Conservation (phyloP, 2,113 vertebrate species). For the Manacus vitellinus region DNA sequence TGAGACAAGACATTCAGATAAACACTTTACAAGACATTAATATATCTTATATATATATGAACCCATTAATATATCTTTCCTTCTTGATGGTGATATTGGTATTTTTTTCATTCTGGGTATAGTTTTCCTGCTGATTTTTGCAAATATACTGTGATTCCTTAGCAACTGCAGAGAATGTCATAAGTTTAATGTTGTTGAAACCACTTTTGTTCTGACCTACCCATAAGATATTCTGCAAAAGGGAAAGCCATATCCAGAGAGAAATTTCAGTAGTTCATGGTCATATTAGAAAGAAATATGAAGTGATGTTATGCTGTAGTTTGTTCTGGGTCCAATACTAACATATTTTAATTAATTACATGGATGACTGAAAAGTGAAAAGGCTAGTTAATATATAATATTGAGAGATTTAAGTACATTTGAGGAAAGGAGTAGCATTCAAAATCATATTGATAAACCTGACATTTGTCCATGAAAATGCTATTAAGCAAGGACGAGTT, state of each 20-base stretch:
- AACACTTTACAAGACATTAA: not conserved
- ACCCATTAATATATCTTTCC: not conserved
- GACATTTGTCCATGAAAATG: not conserved
- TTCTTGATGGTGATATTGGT: not conserved
- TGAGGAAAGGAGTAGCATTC: not conserved
- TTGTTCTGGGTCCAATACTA: not conserved
- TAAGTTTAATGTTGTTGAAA: not conserved
- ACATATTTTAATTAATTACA: not conserved
- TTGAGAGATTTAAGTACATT: not conserved
- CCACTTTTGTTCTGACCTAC: not conserved
- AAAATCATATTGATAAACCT: not conserved
- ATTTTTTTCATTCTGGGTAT: not conserved
- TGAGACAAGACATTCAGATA: not conserved
- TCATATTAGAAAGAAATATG: not conserved
- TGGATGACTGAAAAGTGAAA: not conserved
- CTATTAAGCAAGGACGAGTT: not conserved
- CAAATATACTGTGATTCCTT: not conserved
- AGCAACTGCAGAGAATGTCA: not conserved
- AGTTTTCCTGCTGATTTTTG: not conserved
- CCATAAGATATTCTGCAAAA: not conserved
- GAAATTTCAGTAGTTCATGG: not conserved
- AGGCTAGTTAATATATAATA: not conserved
- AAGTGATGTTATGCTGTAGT: not conserved
- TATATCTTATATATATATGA: not conserved
- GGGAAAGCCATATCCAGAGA: not conserved